A percentile compares a stretch with the other conserved stretches of the same genome.
phyloP scores from a whole-genome alignment of 1,140 invertebrate species.

The Lasaia peninsularis region DNA sequence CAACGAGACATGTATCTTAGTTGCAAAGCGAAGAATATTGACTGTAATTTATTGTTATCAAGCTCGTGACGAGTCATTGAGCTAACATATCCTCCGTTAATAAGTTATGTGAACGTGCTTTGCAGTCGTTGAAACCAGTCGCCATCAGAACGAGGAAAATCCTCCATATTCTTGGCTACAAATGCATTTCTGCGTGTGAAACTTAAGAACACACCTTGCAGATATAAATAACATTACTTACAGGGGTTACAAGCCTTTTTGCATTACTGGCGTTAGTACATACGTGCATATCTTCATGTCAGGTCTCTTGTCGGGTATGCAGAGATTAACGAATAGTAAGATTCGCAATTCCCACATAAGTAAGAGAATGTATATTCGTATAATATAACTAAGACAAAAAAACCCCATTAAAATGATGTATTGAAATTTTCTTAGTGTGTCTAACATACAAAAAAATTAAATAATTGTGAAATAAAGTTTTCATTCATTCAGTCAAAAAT shows the following conservation, averaged over 20 bases:
- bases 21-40: not conserved
- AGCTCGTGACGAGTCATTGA: conserved; percentile 11
- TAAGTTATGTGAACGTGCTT: conserved; percentile 25
- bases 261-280: not conserved
- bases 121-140: conserved; percentile 25
- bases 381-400: no score
- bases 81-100: conserved; percentile 13
- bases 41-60: conserved; percentile 4
- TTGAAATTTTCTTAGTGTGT: no score
- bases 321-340: no score
- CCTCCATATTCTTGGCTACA: conserved; percentile 50
- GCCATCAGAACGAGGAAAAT: conserved; percentile 51
- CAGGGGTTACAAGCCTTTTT: not conserved
- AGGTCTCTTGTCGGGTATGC: no score
- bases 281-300: no score
- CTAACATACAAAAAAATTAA: no score
- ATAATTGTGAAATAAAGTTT: no score
- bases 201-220: conserved; percentile 5
- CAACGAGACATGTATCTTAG: not conserved
- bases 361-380: no score
- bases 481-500: no score
- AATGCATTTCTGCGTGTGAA: conserved; percentile 35
- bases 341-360: no score
- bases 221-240: conserved; percentile 1
- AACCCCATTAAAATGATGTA: no score